Evolutionary conservation across 2,888 invertebrate species (phyloP), one percentile per base, ranked within the genome.

Genomic region (Yponomeuta sedellus): DNA sequence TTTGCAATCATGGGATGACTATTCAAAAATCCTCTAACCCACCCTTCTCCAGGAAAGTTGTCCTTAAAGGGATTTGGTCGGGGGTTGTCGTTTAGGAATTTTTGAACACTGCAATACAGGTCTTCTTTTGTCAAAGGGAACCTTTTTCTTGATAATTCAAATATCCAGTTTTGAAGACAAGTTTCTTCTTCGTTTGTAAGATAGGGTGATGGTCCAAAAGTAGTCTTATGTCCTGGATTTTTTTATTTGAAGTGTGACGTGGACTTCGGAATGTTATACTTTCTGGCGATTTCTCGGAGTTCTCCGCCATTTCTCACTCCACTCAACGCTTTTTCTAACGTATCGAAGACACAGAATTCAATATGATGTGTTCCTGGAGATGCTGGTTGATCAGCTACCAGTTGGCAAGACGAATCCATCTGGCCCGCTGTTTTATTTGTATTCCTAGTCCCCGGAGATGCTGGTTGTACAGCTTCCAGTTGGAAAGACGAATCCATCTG

Each of bases 1-100:
- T 65, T 56, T 20, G 64, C 66, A 69, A 77, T 68, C 58, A 40
- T 68, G 10, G 74, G 72, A 62, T 77, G 74, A 66, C 75, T 68
- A 69, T 72, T 75, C 59, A 77, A 70, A 69, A 78, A 75, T 59
- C 71, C 70, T 66, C 67, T 69, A 10, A 69, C 66, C 71, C 72
- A 70, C 11, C 68, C 69, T 34, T 66, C 34, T 28, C 71, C 72
- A 64, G 70, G 70, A 28, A 66, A 67, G 62, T 71, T 70, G 64
- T 71, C 67, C 10, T 57, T 11, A 64, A 71, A 72, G 34, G 67
- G 66, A 64, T 56, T 70, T 12, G 63, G 25, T 19, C 69, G 52
- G 63, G 69, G 70, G 66, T 70, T 66, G 1, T 70, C 68, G 20
- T 28, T 39, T 34, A 68, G 65, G 67, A 69, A 69, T 52, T 68